Evolutionary conservation across 2,888 invertebrate genomes (phyloP).

Genomic region (Mantis religiosa): DNA sequence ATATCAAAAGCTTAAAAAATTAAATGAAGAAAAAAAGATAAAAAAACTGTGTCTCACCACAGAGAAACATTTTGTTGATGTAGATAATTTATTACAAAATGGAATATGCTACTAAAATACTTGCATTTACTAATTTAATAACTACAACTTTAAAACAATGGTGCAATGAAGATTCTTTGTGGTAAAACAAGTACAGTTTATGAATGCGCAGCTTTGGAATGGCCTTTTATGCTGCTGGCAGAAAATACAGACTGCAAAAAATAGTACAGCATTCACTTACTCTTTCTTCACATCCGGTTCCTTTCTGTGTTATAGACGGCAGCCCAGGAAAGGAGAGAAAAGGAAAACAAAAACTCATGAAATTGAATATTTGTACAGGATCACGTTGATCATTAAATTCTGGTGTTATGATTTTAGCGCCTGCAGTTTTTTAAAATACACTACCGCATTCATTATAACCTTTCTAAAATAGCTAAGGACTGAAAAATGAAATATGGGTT

Average conservation of each 20-base stretch:
- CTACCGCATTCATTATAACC: background rate
- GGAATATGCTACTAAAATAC: background rate
- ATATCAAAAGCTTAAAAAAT: constrained; percentile 14
- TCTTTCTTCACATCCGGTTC: constrained; percentile 65
- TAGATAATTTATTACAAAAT: background rate
- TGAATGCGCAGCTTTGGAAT: constrained; percentile 17
- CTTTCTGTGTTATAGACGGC: constrained; percentile 42
- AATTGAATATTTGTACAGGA: background rate
- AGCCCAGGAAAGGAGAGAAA: constrained; percentile 24
- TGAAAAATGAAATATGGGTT: background rate
- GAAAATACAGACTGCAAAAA: constrained; percentile 26
- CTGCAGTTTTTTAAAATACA: background rate
- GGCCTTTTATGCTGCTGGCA: constrained; percentile 33
- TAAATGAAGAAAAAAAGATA: constrained; percentile 10
- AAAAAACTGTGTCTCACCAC: constrained; percentile 2
- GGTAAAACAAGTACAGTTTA: constrained; percentile 18
- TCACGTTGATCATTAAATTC: background rate
- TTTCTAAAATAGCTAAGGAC: background rate
- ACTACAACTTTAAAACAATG: background rate
- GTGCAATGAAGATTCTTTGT: constrained; percentile 20
- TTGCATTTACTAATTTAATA: background rate
- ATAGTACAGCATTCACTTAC: constrained; percentile 49
- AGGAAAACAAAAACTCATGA: constrained; percentile 27
- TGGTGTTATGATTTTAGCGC: background rate
- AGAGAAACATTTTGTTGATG: background rate